Evolutionary conservation across 2,888 invertebrate species (phyloP), one percentile per base, ranked within the genome.

Genomic region (Papilio gigon): DNA sequence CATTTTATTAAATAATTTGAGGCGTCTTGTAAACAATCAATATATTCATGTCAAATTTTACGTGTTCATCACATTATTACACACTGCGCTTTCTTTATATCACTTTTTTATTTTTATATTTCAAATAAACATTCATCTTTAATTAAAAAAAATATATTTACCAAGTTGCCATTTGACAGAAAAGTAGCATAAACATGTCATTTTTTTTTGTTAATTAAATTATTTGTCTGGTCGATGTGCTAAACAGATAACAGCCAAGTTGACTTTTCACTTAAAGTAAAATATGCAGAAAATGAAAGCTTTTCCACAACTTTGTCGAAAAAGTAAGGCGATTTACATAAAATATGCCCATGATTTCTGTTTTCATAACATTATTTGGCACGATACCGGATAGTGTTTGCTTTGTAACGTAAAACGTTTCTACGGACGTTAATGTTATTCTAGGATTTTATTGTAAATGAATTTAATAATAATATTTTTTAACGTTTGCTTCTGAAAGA

Each of bases 371-470:
- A 56, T 8, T 25, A 63, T 47, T 50, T 33, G 63, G 63, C 63
- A 22, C 20, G 9, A 17, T 63, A 33, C 50, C 33, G 47, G 25
- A 27, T 56, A 30, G 27, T 40, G 17, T 63, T 56, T 56, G 56
- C 42, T 65, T 65, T 65, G 65, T 56, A 65, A 40, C 63, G 63
- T 17, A 22, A 64, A 50, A 64, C 37, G 17, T 14, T 65, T 27
- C 22, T 14, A 4, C 56, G 30, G 20, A 27, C 27, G 27, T 65
- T 56, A 64, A 64, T 53, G 37, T 40, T 64, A 53, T 64, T 63
- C 50, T 33, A 35, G 27, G 37, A 53, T 64, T 50, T 53, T 22
- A 53, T 37, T 35, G 27, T 64, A 37, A 53, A 37, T 35, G 14
- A 40, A 59, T 22, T 11, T 22, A n/a, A 35, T 37, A 40, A 17